Evolutionary conservation across 2,888 invertebrate species (phyloP).

Genomic region (Pristionchus maxplancki): DNA sequence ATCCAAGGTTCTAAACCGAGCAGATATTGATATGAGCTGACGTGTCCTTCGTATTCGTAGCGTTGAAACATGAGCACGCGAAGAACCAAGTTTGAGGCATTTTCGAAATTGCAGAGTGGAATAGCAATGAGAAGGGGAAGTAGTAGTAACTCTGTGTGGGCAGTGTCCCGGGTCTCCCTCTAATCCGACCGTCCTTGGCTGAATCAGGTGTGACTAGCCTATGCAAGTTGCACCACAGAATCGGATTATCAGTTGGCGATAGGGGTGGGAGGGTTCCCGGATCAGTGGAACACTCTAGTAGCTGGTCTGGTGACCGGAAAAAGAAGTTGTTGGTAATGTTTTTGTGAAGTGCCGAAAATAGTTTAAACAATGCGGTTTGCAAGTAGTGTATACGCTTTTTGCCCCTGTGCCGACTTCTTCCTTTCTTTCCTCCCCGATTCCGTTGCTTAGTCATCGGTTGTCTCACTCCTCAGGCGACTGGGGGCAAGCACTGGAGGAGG

Average conservation of each 20-base stretch:
- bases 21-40: too few relatives aligned
- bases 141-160: neutral
- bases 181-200: conserved; percentile 31
- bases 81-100: too few relatives aligned
- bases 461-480: neutral
- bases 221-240: neutral
- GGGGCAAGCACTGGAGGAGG: neutral
- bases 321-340: neutral
- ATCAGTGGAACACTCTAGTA: neutral
- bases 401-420: neutral
- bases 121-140: too few relatives aligned
- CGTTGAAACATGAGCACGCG: too few relatives aligned
- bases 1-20: too few relatives aligned
- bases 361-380: neutral
- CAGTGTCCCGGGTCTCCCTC: neutral
- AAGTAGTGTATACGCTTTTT: neutral
- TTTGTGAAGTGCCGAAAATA: neutral
- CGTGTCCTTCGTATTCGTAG: too few relatives aligned
- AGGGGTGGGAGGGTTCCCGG: neutral
- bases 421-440: neutral
- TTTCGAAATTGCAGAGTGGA: too few relatives aligned
- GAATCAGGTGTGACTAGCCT: neutral
- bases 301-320: neutral
- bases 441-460: conserved; percentile 12
- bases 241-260: neutral